Evolutionary conservation across 2,888 invertebrate species (phyloP), one percentile per base, ranked within the genome.

Genomic region (Carpatolechia fugitivella): DNA sequence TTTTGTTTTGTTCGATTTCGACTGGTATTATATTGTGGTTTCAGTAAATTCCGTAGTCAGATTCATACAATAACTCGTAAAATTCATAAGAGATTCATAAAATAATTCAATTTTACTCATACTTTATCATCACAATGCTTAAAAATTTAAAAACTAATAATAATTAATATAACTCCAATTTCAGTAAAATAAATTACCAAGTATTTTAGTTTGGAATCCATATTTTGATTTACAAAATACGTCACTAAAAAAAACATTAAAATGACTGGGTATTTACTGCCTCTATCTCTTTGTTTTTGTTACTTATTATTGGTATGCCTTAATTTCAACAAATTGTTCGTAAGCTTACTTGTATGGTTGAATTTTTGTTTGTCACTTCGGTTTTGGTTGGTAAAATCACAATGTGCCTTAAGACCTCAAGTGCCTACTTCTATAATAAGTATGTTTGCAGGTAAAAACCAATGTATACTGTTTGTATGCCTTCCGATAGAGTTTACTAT

Each of bases 371-470:
- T 47, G 30, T 54, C 56, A 51, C 59, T 62, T 18, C 8, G 51
- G 58, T 58, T 62, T 18, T 1, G 51, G 58, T 66, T 56, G 68
- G 65, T 74, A 75, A 67, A 69, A 74, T 78, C 79, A 78, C 82
- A 60, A 74, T 63, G 89, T 89, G 87, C 89, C 89, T 88, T 88
- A 82, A 66, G 56, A 59, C 72, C 68, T 64, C 50, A 80, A 77
- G 82, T 84, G 84, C 85, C 84, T 81, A 59, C 58, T 72, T 72
- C 68, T 76, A 74, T 72, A 66, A 64, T 64, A 65, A 61, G 57
- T n/a, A n/a, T n/a, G n/a, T 62, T 65, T 63, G 59, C 57, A 67
- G 63, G 54, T 38, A 38, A 1, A 10, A n/a, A 44, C 18, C 4
- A 10, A 48, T 41, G 31, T 40, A n/a, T 38, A n/a, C 14, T 29